Conservation (phyloP, 2,888 invertebrate genomes). For the Ormyrus thymus region DNA sequence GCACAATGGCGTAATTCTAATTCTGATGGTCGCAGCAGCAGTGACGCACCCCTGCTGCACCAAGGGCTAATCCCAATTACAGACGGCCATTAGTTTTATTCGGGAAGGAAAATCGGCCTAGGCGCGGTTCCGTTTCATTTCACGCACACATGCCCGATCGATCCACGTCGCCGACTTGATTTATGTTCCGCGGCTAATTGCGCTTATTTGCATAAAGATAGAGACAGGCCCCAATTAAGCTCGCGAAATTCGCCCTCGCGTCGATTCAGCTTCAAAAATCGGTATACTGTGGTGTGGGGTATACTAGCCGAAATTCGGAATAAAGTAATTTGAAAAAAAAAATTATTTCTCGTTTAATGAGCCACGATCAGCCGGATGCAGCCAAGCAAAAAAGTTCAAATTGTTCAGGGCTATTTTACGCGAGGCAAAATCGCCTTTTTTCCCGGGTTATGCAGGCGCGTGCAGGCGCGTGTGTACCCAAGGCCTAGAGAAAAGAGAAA, state of each 20-base stretch:
- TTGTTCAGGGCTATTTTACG: too few relatives aligned
- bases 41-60: constrained; percentile 55
- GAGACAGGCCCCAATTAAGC: constrained; percentile 67
- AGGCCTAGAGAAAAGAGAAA: constrained; percentile 66
- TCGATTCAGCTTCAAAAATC: too few relatives aligned
- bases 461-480: background rate
- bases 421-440: too few relatives aligned
- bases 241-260: constrained; percentile 11
- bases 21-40: constrained; percentile 62
- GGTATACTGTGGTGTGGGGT: too few relatives aligned
- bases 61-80: constrained; percentile 72
- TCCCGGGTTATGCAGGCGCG: background rate
- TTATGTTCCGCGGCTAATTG: constrained; percentile 72
- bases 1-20: constrained; percentile 63
- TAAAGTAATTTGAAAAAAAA: too few relatives aligned
- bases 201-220: constrained; percentile 72
- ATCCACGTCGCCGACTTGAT: constrained; percentile 66
- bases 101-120: constrained; percentile 66
- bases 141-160: constrained; percentile 57
- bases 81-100: constrained; percentile 73
- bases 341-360: too few relatives aligned
- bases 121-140: constrained; percentile 54
- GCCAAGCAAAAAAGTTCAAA: too few relatives aligned
- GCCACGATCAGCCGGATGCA: too few relatives aligned
- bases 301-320: too few relatives aligned